Evolutionary conservation across 2,888 invertebrate genomes (phyloP), one percentile per base, ranked within the genome.

Genomic region (Netelia virgata): DNA sequence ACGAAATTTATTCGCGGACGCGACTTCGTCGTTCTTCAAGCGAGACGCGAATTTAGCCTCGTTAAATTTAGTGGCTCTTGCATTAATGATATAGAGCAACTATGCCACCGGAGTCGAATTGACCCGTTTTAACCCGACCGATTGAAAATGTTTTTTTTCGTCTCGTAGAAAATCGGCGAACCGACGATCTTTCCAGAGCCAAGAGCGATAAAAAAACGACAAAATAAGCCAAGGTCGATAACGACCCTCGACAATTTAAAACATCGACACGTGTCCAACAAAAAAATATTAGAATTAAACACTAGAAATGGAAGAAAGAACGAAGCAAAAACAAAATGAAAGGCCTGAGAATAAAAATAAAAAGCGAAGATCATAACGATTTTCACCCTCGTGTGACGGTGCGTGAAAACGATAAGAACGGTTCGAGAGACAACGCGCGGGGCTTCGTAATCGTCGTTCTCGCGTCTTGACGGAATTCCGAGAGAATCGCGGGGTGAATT

Each of bases 51-150:
- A 84, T 84, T 84, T 78, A 84, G 82, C 41, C 50, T 84, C 64
- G 82, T 75, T 82, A 74, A 84, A 84, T 82, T 82, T 82, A 70
- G 77, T 70, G 28, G 16, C 28, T 16, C 50, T 11, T 59, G 63
- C 43, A 80, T 76, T 68, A 57, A 81, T 61, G 66, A 78, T 47
- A 23, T 16, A 55, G 43, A 64, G 41, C 18, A 59, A 23, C 2
- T 43, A 11, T 79, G 57, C 20, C 47, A 50, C 10, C 18, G 9
- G 28, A 70, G 41, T 84, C 41, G 64, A 69, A 69, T 74, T 77
- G 81, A 77, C 77, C 73, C 16, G 63, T 70, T 69, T 77, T 36
- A 68, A 70, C 43, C 47, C 59, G 28, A 41, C 74, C 53, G 41
- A 74, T 57, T 9, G 18, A 18, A 20, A 8, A 28, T 28, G 3